Conservation (phyloP, 2,888 invertebrate species). For the Andrena fulva region DNA sequence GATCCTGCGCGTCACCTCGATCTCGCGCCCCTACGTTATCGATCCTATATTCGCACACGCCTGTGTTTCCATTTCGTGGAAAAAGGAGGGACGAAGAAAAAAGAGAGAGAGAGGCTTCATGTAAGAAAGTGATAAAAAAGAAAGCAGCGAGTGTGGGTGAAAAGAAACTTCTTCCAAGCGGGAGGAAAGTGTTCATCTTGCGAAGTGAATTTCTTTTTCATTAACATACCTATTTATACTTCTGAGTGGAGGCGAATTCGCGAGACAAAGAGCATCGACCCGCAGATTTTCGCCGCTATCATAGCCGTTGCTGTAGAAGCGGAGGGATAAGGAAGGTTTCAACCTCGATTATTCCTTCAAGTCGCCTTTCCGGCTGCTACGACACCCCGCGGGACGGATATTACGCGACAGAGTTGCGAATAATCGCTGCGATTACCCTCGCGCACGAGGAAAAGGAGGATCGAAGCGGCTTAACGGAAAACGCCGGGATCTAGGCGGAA, state of each 20-base stretch:
- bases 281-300: no score
- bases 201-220: no score
- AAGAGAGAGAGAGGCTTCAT: no score
- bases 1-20: constrained; percentile 11
- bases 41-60: background rate
- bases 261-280: no score
- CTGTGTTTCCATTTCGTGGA: background rate
- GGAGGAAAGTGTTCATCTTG: no score
- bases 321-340: constrained; percentile 32
- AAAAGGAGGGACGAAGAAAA: background rate
- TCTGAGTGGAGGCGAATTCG: no score
- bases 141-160: no score
- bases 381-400: constrained; percentile 18
- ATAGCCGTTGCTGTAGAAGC: no score
- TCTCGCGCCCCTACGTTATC: background rate
- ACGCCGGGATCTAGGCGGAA: constrained; percentile 35
- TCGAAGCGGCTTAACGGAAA: constrained; percentile 52
- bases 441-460: constrained; percentile 2
- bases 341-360: constrained; percentile 43
- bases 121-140: no score
- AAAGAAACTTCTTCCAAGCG: no score
- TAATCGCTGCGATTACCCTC: constrained; percentile 44
- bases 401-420: constrained; percentile 46
- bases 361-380: constrained; percentile 28
- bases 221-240: no score